Percentiles rank a stretch among this genome's conserved stretches.
Evolutionary conservation across 2,888 invertebrate species (phyloP).

Genomic region (Bombylius major): DNA sequence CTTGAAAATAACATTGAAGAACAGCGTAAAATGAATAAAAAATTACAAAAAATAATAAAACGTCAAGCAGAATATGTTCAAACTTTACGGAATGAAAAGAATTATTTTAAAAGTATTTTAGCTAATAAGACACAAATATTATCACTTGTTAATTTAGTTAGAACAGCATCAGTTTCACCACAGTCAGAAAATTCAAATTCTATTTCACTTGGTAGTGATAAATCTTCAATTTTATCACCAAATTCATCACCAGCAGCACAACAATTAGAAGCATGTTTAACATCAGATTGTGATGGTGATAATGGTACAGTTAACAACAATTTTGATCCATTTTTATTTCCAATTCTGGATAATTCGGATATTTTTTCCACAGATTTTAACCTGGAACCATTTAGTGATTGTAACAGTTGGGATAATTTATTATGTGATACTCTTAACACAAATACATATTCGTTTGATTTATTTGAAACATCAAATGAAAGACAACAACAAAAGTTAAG

Average conservation of each 20-base stretch:
- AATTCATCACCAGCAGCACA: background rate
- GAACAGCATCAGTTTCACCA: background rate
- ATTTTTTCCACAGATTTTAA: constrained; percentile 26
- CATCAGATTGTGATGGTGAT: constrained; percentile 3
- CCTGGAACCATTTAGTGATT: constrained; percentile 12
- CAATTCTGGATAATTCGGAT: constrained; percentile 17
- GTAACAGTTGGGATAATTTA: constrained; percentile 17
- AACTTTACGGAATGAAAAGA: constrained; percentile 41
- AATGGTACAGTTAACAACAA: constrained; percentile 15
- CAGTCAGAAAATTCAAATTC: background rate
- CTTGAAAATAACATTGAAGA: constrained; percentile 40
- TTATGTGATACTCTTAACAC: background rate
- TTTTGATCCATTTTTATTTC: constrained; percentile 13
- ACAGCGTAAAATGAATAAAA: constrained; percentile 38
- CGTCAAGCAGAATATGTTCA: constrained; percentile 38
- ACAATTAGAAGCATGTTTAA: background rate
- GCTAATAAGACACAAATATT: constrained; percentile 42
- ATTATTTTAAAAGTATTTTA: constrained; percentile 42
- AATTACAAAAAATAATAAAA: constrained; percentile 37
- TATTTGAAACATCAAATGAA: too few species aligned
- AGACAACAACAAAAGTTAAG: too few species aligned
- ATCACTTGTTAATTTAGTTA: constrained; percentile 31
- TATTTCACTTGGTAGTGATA: too few species aligned
- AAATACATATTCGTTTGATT: too few species aligned
- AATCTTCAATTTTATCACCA: too few species aligned